phyloP scores from a whole-genome alignment of 2,888 invertebrate species.

The Agelastica alni region DNA sequence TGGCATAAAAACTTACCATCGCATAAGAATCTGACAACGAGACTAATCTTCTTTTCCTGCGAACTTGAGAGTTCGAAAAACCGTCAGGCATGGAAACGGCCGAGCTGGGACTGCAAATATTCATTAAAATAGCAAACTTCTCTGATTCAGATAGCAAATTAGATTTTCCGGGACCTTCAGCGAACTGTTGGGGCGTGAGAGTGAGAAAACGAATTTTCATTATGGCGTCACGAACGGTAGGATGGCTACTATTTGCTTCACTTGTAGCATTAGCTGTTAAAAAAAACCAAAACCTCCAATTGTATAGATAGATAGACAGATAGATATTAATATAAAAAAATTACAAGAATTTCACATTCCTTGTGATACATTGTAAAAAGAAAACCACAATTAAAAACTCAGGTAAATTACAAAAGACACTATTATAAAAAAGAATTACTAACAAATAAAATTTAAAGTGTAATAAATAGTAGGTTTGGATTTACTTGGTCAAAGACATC shows the following conservation, averaged over 20 bases:
- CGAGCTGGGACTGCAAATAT: slow-evolving; percentile 73
- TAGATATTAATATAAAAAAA: background rate
- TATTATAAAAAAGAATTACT: no score
- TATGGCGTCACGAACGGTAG: slow-evolving; percentile 67
- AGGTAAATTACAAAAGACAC: no score
- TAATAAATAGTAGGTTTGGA: no score
- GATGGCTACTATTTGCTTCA: slow-evolving; percentile 42
- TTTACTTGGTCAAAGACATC: no score
- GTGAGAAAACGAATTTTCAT: slow-evolving; percentile 81
- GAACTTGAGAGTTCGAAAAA: slow-evolving; percentile 65
- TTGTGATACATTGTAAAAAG: no score
- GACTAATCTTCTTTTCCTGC: slow-evolving; percentile 58
- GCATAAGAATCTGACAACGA: slow-evolving; percentile 21
- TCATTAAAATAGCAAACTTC: slow-evolving; percentile 80
- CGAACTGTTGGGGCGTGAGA: slow-evolving; percentile 79
- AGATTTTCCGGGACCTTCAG: slow-evolving; percentile 79
- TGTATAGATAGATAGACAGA: no score
- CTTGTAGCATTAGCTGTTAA: slow-evolving; percentile 31
- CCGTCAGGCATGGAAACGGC: slow-evolving; percentile 75
- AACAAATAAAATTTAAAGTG: no score
- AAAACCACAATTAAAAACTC: no score
- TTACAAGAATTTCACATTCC: no score
- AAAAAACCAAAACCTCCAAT: no score
- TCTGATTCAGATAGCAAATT: slow-evolving; percentile 75
- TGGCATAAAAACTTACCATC: slow-evolving; percentile 22